phyloP scores from a whole-genome alignment of 2,113 vertebrate species.

The Oceanodroma tethys region DNA sequence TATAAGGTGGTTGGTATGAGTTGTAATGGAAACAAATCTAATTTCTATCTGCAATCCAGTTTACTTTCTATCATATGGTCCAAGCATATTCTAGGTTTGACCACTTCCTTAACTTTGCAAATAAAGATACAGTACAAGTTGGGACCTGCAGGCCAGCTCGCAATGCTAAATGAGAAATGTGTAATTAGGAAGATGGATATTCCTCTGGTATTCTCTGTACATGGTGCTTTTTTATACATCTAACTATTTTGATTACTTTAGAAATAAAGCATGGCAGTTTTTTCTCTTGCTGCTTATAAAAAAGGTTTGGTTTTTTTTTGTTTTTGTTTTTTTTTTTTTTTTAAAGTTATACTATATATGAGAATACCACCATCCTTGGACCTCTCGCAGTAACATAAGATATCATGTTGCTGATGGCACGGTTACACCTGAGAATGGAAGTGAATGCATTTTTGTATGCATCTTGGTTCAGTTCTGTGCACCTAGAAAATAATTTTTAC shows the following conservation, averaged over 20 bases:
- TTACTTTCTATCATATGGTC: constrained; percentile 11
- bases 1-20: constrained; percentile 42
- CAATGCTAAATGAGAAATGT: constrained; percentile 54
- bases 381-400: neutral
- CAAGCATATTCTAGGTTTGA: constrained; percentile 42
- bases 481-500: constrained; percentile 72
- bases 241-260: constrained; percentile 68
- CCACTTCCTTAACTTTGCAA: constrained; percentile 47
- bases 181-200: constrained; percentile 61
- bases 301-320: neutral
- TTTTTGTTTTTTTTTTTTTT: neutral
- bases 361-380: constrained; percentile 44
- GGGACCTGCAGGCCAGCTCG: constrained; percentile 59
- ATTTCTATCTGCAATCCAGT: constrained; percentile 33
- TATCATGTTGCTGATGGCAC: neutral
- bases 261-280: constrained; percentile 54
- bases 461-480: constrained; percentile 72
- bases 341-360: constrained; percentile 28
- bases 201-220: constrained; percentile 70
- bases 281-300: constrained; percentile 34
- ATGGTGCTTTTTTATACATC: constrained; percentile 74
- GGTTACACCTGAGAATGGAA: neutral
- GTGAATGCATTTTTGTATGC: constrained; percentile 77
- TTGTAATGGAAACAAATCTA: constrained; percentile 31
- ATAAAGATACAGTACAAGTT: constrained; percentile 54